Base-by-base conservation (phyloP, 2,113 vertebrate species). In the Anser cygnoides region DNA sequence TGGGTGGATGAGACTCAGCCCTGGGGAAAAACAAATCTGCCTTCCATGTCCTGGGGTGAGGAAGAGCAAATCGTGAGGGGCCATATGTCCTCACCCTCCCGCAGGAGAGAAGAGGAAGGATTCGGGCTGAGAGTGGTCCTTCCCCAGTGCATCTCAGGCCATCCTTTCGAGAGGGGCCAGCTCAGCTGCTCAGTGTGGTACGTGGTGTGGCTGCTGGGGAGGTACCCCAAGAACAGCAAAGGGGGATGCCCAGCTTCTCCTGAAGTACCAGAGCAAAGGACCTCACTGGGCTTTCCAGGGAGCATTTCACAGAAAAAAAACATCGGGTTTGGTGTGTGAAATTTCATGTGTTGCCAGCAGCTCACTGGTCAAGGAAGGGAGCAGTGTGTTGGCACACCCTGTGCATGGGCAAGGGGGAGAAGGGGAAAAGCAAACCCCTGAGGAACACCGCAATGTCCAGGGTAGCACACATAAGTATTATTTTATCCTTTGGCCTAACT, bases 21-120 rank as follows among this genome's bases (percentile, higher is more conserved):
- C 90, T 87, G 52, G 76, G 93, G 91, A 90, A 95, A 97, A 97
- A 85, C 70, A 93, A 92, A 96, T 95, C 58, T 86, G 80, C 84
- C 61, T 96, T 80, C 67, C 73, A 57, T 50, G 71, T 77, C 96
- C 93, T 94, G 84, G 58, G 81, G 95, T 93, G 95, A 96, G 65
- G 71, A 96, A 88, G 55, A 94, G 66, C 86, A 88, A 74, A 87
- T 19, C 0, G 4, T 10, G 33, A 73, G 3, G 35, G 61, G 71
- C 91, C 95, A 78, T 86, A 78, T 79, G 85, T 89, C 73, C 18
- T 35, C 90, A 72, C 49, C 28, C 21, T 0, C 39, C 35, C 11
- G 3, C 61, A 67, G 88, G 57, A 88, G 81, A 92, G 70, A 67
- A 62, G 39, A 63, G 10, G 43, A 43, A 78, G 25, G 61, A 23